Evolutionary conservation across 2,888 invertebrate species (phyloP).

Genomic region (Coelogynopora nodosa): DNA sequence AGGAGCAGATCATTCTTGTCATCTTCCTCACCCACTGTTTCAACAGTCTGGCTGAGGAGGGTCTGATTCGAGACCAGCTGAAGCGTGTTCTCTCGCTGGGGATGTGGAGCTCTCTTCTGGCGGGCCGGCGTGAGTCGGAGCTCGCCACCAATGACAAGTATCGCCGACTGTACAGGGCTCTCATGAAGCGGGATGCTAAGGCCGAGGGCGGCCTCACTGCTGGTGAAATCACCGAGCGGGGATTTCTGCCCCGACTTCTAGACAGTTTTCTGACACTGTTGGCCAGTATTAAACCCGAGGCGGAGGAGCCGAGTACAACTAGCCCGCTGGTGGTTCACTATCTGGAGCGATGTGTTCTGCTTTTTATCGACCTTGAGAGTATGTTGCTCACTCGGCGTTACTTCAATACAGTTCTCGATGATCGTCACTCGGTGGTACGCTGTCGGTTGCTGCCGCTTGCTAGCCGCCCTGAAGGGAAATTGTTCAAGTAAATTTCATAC

Average conservation of each 20-base stretch:
- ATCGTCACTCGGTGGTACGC: conserved; percentile 84
- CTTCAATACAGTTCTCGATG: conserved; percentile 91
- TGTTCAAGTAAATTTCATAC: no score
- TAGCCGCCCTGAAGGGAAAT: conserved; percentile 75
- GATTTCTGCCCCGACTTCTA: conserved; percentile 32
- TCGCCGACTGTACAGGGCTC: conserved; percentile 80
- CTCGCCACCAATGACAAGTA: conserved; percentile 78
- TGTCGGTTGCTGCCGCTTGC: conserved; percentile 76
- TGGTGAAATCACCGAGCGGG: neutral
- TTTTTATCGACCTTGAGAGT: conserved; percentile 91
- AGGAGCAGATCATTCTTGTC: conserved; percentile 80
- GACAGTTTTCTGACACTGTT: conserved; percentile 38
- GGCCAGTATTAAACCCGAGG: neutral
- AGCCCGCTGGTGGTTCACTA: conserved; percentile 67
- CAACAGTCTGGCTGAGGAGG: conserved; percentile 87
- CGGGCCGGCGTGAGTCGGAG: conserved; percentile 76
- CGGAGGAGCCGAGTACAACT: neutral
- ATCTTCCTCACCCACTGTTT: conserved; percentile 92
- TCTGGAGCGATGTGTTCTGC: conserved; percentile 89
- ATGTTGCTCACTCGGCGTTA: conserved; percentile 88
- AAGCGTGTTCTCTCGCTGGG: conserved; percentile 83
- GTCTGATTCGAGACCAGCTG: conserved; percentile 83
- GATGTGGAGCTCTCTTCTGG: conserved; percentile 70
- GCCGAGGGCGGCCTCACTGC: neutral
- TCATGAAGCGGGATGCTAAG: conserved; percentile 72